Conservation (phyloP, 2,113 vertebrate genomes). For the human region GRCh38 chr4:72159501-72160000, state of each 20-base stretch:
- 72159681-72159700: not conserved
- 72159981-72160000: too few species aligned
- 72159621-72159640: not conserved
- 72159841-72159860: too few species aligned
- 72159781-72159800: not conserved
- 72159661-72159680: not conserved
- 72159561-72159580: not conserved
- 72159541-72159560: not conserved
- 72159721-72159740: not conserved
- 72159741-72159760: not conserved
- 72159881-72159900: too few species aligned
- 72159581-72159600: not conserved
- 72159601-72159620: not conserved
- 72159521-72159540: not conserved
- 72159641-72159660: not conserved
- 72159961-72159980: too few species aligned
- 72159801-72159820: not conserved
- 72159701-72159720: not conserved
- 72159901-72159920: too few species aligned
- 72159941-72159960: too few species aligned
- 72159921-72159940: too few species aligned
- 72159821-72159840: not conserved
- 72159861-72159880: too few species aligned
- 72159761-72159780: not conserved
- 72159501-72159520: not conserved